Percentiles rank a stretch among this genome's conserved stretches.
Conservation (phyloP, 2,797 vertebrate genomes). For the Sphenodon punctatus region DNA sequence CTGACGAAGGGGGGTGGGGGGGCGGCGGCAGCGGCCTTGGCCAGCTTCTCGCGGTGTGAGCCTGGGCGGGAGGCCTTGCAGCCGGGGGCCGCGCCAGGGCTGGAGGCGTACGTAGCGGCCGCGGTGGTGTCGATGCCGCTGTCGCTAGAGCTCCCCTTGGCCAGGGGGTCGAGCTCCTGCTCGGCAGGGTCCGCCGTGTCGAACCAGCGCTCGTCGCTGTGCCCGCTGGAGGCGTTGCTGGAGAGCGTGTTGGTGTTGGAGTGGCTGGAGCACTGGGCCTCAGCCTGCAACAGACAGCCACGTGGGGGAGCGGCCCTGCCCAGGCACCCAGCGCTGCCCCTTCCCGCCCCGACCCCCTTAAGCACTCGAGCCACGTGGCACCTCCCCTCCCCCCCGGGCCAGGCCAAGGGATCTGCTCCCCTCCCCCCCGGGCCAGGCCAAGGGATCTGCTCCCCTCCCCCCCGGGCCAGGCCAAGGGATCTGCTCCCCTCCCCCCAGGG, state of each 20-base stretch:
- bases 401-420: too few species aligned
- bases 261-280: constrained; percentile 90
- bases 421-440: too few species aligned
- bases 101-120: constrained; percentile 74
- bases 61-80: constrained; percentile 70
- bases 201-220: constrained; percentile 93
- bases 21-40: constrained; percentile 76
- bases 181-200: constrained; percentile 81
- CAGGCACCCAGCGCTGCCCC: too few species aligned
- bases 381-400: too few species aligned
- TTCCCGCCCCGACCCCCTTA: too few species aligned
- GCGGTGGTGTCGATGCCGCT: constrained; percentile 86
- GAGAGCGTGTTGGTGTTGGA: constrained; percentile 95
- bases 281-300: too few species aligned
- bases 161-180: constrained; percentile 79
- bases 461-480: too few species aligned
- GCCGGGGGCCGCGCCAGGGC: constrained; percentile 63
- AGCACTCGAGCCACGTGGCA: too few species aligned
- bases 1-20: constrained; percentile 70
- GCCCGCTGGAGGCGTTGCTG: constrained; percentile 91
- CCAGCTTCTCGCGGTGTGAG: constrained; percentile 50
- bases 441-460: too few species aligned
- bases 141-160: constrained; percentile 89
- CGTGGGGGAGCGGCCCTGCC: neutral
- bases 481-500: too few species aligned